These are phyloP conservation scores for Aurelia aurita complex sp. Pacific DNA, from an alignment of 30 jellyfish, hydroid and myxozoan species.

Conservation along the genomic window DNA sequence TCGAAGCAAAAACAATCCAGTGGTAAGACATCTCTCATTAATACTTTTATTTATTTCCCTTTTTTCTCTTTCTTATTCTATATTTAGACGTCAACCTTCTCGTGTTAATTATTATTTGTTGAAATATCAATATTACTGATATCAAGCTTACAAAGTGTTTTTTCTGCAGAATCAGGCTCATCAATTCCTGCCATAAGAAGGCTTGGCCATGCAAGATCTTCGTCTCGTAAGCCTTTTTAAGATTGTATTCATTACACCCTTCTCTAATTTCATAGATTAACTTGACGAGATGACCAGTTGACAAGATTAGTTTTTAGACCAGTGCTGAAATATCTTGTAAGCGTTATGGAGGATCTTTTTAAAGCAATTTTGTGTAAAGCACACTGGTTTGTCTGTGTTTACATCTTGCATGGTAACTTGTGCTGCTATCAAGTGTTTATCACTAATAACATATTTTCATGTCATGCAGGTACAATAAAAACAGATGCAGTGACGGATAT, in stretches of 20 bases:
- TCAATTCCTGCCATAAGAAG: constrained; percentile 29
- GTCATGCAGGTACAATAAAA: constrained; percentile 16
- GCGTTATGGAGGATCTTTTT: too few relatives aligned
- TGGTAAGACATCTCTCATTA: constrained; percentile 31
- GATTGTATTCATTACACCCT: too few relatives aligned
- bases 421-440: too few relatives aligned
- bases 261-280: too few relatives aligned
- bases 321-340: too few relatives aligned
- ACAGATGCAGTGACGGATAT: constrained; percentile 11
- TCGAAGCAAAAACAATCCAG: constrained; percentile 46
- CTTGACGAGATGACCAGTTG: too few relatives aligned
- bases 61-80: neutral
- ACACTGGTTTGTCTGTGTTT: too few relatives aligned
- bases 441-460: neutral
- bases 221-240: constrained; percentile 16
- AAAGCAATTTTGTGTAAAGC: too few relatives aligned
- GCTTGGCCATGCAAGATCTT: constrained; percentile 17
- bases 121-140: neutral
- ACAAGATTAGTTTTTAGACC: too few relatives aligned
- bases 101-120: too few relatives aligned
- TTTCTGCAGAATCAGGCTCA: constrained; percentile 7
- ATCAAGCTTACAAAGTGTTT: neutral
- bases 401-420: too few relatives aligned
- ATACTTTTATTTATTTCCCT: neutral
- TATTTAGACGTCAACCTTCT: too few relatives aligned